Evolutionary conservation across 2,113 vertebrate genomes (phyloP).

Genomic region (Vidua macroura): DNA sequence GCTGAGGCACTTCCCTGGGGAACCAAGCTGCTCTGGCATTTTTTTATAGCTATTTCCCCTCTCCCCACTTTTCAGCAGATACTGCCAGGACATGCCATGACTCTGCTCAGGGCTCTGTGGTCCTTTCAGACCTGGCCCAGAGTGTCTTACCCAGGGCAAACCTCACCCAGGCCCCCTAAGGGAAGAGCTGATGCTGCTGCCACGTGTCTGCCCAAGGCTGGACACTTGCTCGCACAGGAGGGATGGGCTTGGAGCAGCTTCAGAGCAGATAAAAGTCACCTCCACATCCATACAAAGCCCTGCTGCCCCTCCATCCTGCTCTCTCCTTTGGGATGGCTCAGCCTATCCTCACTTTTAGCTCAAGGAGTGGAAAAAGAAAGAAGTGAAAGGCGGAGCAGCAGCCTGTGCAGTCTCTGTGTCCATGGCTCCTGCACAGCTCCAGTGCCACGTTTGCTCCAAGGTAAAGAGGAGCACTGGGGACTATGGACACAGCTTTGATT

Average conservation of each 20-base stretch:
- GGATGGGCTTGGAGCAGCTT: rapidly evolving
- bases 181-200: neutral
- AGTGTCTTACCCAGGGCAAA: neutral
- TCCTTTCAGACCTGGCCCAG: neutral
- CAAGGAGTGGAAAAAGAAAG: neutral
- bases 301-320: neutral
- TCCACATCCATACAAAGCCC: rapidly evolving
- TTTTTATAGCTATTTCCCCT: neutral
- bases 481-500: slow-evolving; percentile 51
- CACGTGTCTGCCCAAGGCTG: rapidly evolving
- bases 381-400: neutral
- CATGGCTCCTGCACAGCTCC: neutral
- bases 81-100: rapidly evolving
- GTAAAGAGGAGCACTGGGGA: neutral
- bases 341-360: neutral
- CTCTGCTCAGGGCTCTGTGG: neutral
- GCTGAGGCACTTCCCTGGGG: rapidly evolving
- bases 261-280: neutral
- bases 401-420: neutral
- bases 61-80: neutral
- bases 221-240: rapidly evolving
- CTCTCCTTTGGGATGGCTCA: neutral
- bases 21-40: neutral
- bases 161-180: too few relatives aligned
- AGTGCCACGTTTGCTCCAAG: neutral